Percentiles rank a stretch among this genome's conserved stretches.
phyloP scores from a whole-genome alignment of 2,888 invertebrate genomes.

The Drosophila recens region DNA sequence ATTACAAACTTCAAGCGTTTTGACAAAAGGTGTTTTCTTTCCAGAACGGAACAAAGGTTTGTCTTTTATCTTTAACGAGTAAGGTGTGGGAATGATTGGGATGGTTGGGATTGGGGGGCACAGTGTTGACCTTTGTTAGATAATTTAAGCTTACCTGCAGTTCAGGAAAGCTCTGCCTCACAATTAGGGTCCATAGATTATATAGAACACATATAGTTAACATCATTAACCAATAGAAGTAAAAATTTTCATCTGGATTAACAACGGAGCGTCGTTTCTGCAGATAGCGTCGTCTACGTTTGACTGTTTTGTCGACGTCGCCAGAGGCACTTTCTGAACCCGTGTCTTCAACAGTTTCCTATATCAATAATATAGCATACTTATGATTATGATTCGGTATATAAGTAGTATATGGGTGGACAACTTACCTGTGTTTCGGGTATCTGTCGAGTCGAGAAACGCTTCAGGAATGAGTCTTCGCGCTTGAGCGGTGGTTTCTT shows the following conservation, averaged over 20 bases:
- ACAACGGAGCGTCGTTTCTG: constrained; percentile 93
- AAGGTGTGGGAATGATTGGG: neutral
- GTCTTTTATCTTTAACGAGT: constrained; percentile 1
- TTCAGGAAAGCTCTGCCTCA: constrained; percentile 97
- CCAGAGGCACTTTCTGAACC: constrained; percentile 89
- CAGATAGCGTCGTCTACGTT: constrained; percentile 89
- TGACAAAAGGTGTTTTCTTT: constrained; percentile 47
- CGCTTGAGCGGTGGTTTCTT: constrained; percentile 95
- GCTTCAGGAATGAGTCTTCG: constrained; percentile 96
- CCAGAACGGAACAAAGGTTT: constrained; percentile 15
- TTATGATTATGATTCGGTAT: neutral
- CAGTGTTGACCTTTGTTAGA: constrained; percentile 7
- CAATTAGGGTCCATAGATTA: constrained; percentile 98
- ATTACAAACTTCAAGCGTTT: constrained; percentile 52
- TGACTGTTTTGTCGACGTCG: constrained; percentile 87
- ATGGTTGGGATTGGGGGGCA: no score
- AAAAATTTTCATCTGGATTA: constrained; percentile 97
- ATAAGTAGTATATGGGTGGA: neutral
- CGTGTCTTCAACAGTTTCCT: constrained; percentile 89
- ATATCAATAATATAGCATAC: neutral
- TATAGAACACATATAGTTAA: constrained; percentile 96
- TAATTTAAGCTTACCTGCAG: constrained; percentile 87
- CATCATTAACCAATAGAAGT: constrained; percentile 97
- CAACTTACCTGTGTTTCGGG: constrained; percentile 91
- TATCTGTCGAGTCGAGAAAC: constrained; percentile 96